Base-by-base conservation (phyloP, 2,888 invertebrate species). In the Hyles lineata region DNA sequence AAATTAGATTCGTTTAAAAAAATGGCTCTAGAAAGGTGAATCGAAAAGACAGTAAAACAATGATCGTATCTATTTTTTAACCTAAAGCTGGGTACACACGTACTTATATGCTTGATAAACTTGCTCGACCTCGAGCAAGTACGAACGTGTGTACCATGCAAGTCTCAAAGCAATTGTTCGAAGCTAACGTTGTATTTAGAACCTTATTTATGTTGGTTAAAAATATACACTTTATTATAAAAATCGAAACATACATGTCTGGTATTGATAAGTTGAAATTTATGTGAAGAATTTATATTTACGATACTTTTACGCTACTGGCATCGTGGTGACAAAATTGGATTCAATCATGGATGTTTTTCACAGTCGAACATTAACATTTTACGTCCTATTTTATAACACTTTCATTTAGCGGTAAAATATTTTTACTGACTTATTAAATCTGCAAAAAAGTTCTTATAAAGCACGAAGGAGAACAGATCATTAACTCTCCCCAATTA, bases 271-370 rank as follows among this genome's bases (percentile, higher is more conserved):
- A 50, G 21, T 67, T 50, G 7, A 50, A 50, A 67, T 67, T 67
- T 67, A 67, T 67, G 50, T 23, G 67, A 15, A 23, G 17, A 43
- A 43, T 67, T 50, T 67, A 50, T 67, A 21, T 43, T 67, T 50
- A 50, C 11, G 50, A 25, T 67, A 67, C 23, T 67, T 67, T 67
- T 23, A 67, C 50, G 67, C 43, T n/a, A n/a, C n/a, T 23, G 50
- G 50, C 23, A 50, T 67, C 17, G 67, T 50, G 50, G 23, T 11
- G 43, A 67, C 43, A 23, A 50, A 50, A 67, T 67, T 25, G 60
- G 23, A 25, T 60, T 58, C 69, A 69, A 67, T 67, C 67, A 67
- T 67, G 23, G 43, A 23, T 23, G 62, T 35, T 67, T 43, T 67
- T 67, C 6, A n/a, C 6, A 67, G n/a, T 35, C 32, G 35, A 63